These are phyloP conservation scores for Peromyscus aztecus DNA, from an alignment of 2,797 vertebrate genomes.

Conservation along the genomic window DNA sequence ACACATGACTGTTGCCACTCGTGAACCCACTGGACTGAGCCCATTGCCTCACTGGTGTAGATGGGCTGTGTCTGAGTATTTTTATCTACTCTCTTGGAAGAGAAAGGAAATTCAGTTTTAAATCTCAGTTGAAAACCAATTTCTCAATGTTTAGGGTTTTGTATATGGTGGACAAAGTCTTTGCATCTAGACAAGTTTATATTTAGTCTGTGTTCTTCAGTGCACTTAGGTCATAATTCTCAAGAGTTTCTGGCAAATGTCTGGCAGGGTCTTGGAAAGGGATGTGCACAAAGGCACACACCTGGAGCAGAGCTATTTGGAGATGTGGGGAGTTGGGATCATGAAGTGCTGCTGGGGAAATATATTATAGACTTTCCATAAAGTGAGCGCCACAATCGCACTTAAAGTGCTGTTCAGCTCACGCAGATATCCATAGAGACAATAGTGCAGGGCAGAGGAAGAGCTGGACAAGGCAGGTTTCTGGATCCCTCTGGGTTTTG, in stretches of 20 bases:
- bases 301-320: not conserved
- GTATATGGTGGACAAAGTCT: slow-evolving; percentile 48
- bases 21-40: not conserved
- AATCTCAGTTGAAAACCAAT: not conserved
- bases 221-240: not conserved
- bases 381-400: not conserved
- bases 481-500: not conserved
- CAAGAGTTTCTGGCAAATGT: not conserved
- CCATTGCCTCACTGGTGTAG: not conserved
- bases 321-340: not conserved
- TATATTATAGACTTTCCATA: not conserved
- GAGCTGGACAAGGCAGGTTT: not conserved
- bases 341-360: not conserved
- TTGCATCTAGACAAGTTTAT: not conserved
- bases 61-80: slow-evolving; percentile 8
- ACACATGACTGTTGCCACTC: not conserved
- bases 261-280: slow-evolving; percentile 18
- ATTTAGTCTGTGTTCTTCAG: not conserved
- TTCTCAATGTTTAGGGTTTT: slow-evolving; percentile 6
- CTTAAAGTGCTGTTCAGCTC: not conserved
- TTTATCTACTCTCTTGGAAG: slow-evolving; percentile 16
- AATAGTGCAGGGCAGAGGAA: not conserved
- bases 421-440: not conserved
- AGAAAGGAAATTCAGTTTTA: slow-evolving; percentile 47
- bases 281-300: not conserved